Evolutionary conservation across 2,797 vertebrate species (phyloP).

Genomic region (Argya squamiceps): DNA sequence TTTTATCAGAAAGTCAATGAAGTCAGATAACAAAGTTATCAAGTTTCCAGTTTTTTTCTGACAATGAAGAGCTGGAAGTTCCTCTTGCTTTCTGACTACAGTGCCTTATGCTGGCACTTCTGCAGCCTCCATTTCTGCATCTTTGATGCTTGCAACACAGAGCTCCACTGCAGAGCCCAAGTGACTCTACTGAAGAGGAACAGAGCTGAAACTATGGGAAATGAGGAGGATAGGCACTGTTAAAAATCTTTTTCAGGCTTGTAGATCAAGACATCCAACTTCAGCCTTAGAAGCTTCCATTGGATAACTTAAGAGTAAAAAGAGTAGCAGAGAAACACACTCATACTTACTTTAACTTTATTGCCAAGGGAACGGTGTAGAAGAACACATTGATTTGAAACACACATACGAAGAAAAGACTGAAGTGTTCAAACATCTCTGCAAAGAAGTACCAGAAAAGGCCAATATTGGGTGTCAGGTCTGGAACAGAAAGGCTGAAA

Average conservation of each 20-base stretch:
- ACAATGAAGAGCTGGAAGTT: neutral
- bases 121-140: neutral
- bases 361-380: constrained; percentile 94
- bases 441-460: constrained; percentile 99
- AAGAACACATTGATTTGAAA: constrained; percentile 99
- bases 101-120: neutral
- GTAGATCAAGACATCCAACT: neutral
- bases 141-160: neutral
- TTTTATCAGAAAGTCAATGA: neutral
- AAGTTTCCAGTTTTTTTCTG: neutral
- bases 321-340: constrained; percentile 21
- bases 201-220: neutral
- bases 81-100: neutral
- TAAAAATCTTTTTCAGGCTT: neutral
- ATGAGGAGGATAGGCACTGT: neutral
- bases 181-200: neutral
- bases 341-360: constrained; percentile 93
- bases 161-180: neutral
- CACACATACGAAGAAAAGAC: constrained; percentile 96
- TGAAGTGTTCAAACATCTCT: constrained; percentile 99
- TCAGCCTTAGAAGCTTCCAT: neutral
- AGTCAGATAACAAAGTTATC: neutral
- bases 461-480: constrained; percentile 96
- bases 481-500: constrained; percentile 93
- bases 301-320: neutral